These are phyloP conservation scores for Pollenia amentaria DNA, from an alignment of 2,888 invertebrate genomes.

Conservation along the genomic window DNA sequence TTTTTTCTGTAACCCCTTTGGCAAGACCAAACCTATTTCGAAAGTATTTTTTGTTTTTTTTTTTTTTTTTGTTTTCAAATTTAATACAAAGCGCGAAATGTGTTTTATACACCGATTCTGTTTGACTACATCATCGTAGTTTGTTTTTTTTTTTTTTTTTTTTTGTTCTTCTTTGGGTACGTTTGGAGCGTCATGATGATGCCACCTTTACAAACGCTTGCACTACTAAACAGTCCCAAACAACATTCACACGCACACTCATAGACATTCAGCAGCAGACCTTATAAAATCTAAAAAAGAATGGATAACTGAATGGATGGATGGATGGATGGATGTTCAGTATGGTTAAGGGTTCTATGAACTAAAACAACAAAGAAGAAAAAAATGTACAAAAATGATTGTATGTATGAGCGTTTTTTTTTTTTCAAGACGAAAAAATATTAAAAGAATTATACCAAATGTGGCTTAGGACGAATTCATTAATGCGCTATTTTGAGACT, in stretches of 20 bases:
- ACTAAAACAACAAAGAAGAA: constrained; percentile 30
- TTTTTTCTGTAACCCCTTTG: constrained; percentile 67
- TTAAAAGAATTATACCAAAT: not conserved
- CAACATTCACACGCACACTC: not conserved
- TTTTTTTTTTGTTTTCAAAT: constrained; percentile 29
- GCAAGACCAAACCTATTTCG: constrained; percentile 72
- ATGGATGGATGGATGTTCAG: constrained; percentile 50
- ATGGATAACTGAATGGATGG: constrained; percentile 35
- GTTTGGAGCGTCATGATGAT: constrained; percentile 38
- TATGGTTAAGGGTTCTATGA: constrained; percentile 62
- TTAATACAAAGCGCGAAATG: constrained; percentile 71
- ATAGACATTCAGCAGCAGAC: constrained; percentile 25
- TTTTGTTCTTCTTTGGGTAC: not conserved
- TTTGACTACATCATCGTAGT: constrained; percentile 52
- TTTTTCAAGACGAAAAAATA: not conserved
- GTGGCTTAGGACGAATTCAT: not conserved
- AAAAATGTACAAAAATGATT: constrained; percentile 9
- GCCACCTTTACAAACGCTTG: constrained; percentile 54
- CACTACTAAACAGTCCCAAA: constrained; percentile 11
- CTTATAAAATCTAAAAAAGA: constrained; percentile 43
- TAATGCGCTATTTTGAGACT: not conserved
- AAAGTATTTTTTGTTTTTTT: constrained; percentile 42
- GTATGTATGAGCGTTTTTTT: constrained; percentile 1
- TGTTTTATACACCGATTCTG: constrained; percentile 66
- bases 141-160: not conserved